Conservation (phyloP, 2,888 invertebrate species). For the Chorisops tibialis region DNA sequence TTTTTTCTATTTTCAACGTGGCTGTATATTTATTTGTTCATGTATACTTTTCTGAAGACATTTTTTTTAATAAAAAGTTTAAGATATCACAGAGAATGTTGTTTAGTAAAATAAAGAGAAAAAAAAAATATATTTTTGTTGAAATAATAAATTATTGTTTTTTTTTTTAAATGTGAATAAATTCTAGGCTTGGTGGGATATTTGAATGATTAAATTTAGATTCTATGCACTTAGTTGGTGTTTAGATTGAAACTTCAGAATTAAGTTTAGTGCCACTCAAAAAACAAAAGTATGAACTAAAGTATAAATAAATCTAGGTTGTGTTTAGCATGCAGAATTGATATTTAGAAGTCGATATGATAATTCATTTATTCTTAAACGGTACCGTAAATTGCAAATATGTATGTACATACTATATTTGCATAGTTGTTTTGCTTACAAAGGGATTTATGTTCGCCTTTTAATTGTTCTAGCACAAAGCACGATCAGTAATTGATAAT, state of each 20-base stretch:
- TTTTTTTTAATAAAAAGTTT: not conserved
- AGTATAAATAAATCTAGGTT: not conserved
- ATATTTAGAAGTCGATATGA: not conserved
- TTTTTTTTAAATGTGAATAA: not conserved
- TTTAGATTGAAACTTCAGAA: not conserved
- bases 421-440: not conserved
- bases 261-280: not conserved
- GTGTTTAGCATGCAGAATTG: not conserved
- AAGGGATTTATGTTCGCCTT: not conserved
- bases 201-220: not conserved
- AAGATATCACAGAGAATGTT: constrained; percentile 24
- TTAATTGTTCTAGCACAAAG: not conserved
- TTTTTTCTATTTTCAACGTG: too few species aligned
- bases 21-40: not conserved
- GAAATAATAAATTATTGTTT: not conserved
- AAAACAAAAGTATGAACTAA: not conserved
- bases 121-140: not conserved
- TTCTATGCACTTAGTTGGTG: not conserved
- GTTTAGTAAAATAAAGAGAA: constrained; percentile 1
- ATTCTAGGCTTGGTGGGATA: not conserved
- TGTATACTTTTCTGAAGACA: not conserved
- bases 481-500: not conserved
- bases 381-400: not conserved
- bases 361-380: too few species aligned
- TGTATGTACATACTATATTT: not conserved